Conservation (phyloP, 2,113 vertebrate genomes). For the Fukomys damarensis region DNA sequence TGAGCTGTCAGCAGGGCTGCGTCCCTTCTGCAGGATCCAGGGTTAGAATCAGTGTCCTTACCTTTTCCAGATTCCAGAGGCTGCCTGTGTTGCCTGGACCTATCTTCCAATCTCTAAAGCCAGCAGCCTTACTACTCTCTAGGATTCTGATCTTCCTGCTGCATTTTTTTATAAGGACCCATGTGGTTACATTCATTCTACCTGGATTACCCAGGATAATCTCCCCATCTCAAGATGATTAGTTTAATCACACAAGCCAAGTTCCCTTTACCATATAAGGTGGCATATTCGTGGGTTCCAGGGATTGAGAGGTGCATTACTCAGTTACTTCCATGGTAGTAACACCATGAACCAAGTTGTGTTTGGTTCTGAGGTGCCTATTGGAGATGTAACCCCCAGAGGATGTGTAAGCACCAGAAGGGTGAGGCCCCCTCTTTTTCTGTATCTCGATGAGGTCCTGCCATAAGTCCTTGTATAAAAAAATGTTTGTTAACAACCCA, state of each 20-base stretch:
- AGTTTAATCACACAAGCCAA: neutral
- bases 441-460: neutral
- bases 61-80: neutral
- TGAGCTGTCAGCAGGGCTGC: neutral
- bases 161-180: neutral
- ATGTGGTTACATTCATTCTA: neutral
- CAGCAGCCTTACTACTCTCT: neutral
- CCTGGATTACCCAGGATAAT: neutral
- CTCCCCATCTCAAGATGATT: neutral
- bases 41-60: neutral
- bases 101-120: neutral
- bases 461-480: neutral
- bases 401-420: rapidly evolving
- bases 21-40: neutral
- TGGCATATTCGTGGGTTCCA: neutral
- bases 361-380: neutral
- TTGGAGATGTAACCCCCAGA: neutral
- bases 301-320: neutral
- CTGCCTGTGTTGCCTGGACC: too few species aligned
- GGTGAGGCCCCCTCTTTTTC: neutral
- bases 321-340: neutral
- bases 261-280: neutral
- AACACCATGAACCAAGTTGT: neutral
- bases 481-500: too few species aligned
- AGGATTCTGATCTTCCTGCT: neutral